phyloP scores from a whole-genome alignment of 2,888 invertebrate genomes.

The Nymphalis c-album region DNA sequence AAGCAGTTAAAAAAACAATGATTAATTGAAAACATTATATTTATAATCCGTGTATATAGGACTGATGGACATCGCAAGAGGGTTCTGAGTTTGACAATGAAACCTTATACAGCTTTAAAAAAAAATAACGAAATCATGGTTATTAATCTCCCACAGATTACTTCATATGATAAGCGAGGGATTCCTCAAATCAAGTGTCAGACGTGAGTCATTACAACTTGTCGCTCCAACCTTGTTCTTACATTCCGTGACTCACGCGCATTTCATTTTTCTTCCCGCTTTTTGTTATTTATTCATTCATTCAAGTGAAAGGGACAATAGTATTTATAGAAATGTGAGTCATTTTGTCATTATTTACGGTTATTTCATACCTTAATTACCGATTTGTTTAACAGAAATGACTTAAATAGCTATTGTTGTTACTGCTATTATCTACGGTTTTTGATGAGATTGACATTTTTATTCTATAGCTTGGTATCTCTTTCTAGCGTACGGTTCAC shows the following conservation, averaged over 20 bases:
- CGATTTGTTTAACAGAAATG: neutral
- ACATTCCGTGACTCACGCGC: conserved; percentile 52
- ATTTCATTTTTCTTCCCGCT: conserved; percentile 33
- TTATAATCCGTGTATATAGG: too few species aligned
- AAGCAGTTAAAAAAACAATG: too few species aligned
- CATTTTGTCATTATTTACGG: conserved; percentile 5
- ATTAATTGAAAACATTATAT: too few species aligned
- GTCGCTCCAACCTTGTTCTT: conserved; percentile 40
- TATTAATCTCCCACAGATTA: conserved; percentile 12
- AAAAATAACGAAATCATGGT: neutral
- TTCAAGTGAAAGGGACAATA: conserved; percentile 33
- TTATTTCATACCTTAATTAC: neutral
- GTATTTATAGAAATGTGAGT: conserved; percentile 4
- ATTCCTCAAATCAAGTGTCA: conserved; percentile 57
- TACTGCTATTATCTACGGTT: too few species aligned
- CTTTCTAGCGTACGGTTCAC: too few species aligned
- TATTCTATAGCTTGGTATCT: too few species aligned
- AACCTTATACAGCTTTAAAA: too few species aligned
- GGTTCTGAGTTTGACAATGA: too few species aligned
- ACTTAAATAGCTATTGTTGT: too few species aligned
- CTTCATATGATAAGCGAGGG: conserved; percentile 34
- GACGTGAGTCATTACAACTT: conserved; percentile 59
- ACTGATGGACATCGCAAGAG: too few species aligned
- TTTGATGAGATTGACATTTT: too few species aligned
- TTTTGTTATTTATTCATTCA: conserved; percentile 41